A percentile compares a stretch with the other conserved stretches of the same genome.
phyloP scores from a whole-genome alignment of 2,797 vertebrate genomes.

The Epinephelus coioides region DNA sequence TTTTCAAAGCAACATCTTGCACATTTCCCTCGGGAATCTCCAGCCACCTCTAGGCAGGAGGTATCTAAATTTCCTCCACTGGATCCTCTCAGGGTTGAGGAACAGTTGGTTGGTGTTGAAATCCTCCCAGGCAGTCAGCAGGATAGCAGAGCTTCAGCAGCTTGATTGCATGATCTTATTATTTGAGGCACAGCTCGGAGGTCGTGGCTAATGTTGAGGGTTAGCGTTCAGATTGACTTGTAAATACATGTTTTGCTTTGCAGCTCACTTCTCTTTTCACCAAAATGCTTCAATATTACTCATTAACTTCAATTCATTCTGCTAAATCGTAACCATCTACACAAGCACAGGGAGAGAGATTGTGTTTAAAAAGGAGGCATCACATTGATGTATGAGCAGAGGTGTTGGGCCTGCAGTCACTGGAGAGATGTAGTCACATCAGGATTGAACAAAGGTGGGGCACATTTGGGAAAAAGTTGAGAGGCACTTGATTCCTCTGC shows the following conservation, averaged over 20 bases:
- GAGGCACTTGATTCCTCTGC: constrained; percentile 44
- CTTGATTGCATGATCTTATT: constrained; percentile 3
- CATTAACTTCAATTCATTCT: background rate
- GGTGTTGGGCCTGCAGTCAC: constrained; percentile 15
- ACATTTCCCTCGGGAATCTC: constrained; percentile 29
- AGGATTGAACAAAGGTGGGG: constrained; percentile 21
- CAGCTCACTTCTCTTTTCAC: background rate
- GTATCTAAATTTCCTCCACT: background rate
- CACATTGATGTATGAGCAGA: background rate
- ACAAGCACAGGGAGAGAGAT: background rate
- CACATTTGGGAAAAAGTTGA: constrained; percentile 34
- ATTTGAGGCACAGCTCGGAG: constrained; percentile 15
- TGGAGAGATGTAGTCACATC: constrained; percentile 5
- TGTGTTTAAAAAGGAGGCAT: constrained; percentile 1
- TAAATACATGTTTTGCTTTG: constrained; percentile 10
- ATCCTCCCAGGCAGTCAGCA: background rate
- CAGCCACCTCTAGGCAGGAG: background rate
- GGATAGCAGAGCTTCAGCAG: background rate
- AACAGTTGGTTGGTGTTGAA: background rate
- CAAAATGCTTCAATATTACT: background rate
- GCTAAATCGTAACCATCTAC: constrained; percentile 3
- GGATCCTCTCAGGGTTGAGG: background rate
- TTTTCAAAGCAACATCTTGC: constrained; percentile 34
- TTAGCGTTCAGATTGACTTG: constrained; percentile 6
- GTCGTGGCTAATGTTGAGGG: background rate